phyloP scores from a whole-genome alignment of 2,888 invertebrate genomes.

The Epirrhoe alternata region DNA sequence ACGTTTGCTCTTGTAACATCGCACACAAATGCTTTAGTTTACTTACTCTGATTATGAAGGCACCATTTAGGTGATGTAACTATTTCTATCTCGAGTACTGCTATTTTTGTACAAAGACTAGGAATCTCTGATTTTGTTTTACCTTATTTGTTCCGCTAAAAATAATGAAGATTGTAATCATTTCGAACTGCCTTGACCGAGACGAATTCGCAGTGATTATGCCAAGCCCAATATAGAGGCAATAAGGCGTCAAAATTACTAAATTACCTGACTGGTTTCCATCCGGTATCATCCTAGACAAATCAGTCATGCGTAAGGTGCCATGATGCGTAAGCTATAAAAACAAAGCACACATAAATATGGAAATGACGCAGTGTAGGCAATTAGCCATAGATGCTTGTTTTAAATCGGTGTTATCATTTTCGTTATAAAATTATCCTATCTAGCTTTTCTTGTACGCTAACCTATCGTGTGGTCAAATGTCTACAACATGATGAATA shows the following conservation, averaged over 20 bases:
- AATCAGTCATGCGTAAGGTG: not conserved
- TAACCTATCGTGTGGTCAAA: constrained; percentile 1
- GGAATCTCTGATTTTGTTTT: constrained; percentile 42
- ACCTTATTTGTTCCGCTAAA: constrained; percentile 5
- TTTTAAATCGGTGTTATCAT: not conserved
- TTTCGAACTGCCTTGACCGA: constrained; percentile 56
- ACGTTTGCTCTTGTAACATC: constrained; percentile 63
- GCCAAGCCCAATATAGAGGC: constrained; percentile 49
- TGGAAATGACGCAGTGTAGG: not conserved
- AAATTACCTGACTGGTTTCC: constrained; percentile 61
- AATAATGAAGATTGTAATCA: constrained; percentile 29
- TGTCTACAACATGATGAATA: constrained; percentile 52
- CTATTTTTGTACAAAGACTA: constrained; percentile 4
- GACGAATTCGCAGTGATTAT: constrained; percentile 46
- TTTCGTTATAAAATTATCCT: not conserved
- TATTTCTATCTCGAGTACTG: constrained; percentile 47
- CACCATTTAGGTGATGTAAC: constrained; percentile 66
- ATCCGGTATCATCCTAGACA: constrained; percentile 53
- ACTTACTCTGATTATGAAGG: constrained; percentile 62
- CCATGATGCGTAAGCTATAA: constrained; percentile 1
- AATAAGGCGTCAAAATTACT: constrained; percentile 53
- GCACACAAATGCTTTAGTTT: constrained; percentile 59
- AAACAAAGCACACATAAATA: not conserved
- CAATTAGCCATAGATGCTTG: not conserved
- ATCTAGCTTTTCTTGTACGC: not conserved